phyloP scores from a whole-genome alignment of 2,797 vertebrate genomes.

The Xyrichtys novacula region DNA sequence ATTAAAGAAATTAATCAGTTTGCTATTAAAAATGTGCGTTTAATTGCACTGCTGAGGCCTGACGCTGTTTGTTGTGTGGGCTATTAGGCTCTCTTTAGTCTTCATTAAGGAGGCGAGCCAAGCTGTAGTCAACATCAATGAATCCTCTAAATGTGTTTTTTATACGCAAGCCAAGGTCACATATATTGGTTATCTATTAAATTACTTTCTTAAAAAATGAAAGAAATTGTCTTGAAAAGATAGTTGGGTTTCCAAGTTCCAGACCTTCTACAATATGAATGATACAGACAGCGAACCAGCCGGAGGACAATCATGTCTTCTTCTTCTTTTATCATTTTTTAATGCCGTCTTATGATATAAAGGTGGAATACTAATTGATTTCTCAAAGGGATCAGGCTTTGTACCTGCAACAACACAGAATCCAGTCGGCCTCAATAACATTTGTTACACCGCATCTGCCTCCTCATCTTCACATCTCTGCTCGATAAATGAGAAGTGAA shows the following conservation, averaged over 20 bases:
- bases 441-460: constrained; percentile 47
- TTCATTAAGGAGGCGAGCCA: constrained; percentile 58
- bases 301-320: constrained; percentile 36
- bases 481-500: constrained; percentile 41
- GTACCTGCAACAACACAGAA: constrained; percentile 47
- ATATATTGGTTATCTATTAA: constrained; percentile 32
- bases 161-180: constrained; percentile 54
- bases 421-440: constrained; percentile 45
- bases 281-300: constrained; percentile 27
- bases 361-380: constrained; percentile 64
- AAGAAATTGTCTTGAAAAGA: constrained; percentile 29
- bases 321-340: constrained; percentile 41
- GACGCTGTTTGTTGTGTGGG: constrained; percentile 54
- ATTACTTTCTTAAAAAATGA: constrained; percentile 35
- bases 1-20: constrained; percentile 71
- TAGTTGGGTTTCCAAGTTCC: constrained; percentile 9
- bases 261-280: constrained; percentile 30
- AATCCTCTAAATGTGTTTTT: constrained; percentile 34
- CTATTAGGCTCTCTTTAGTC: constrained; percentile 66
- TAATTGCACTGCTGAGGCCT: constrained; percentile 56
- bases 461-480: constrained; percentile 18
- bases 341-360: constrained; percentile 55
- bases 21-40: constrained; percentile 59
- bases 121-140: constrained; percentile 36
- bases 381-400: constrained; percentile 46